Evolutionary conservation across 2,113 vertebrate genomes (phyloP), one percentile per base, ranked within the genome.

Genomic region (Uria lomvia): DNA sequence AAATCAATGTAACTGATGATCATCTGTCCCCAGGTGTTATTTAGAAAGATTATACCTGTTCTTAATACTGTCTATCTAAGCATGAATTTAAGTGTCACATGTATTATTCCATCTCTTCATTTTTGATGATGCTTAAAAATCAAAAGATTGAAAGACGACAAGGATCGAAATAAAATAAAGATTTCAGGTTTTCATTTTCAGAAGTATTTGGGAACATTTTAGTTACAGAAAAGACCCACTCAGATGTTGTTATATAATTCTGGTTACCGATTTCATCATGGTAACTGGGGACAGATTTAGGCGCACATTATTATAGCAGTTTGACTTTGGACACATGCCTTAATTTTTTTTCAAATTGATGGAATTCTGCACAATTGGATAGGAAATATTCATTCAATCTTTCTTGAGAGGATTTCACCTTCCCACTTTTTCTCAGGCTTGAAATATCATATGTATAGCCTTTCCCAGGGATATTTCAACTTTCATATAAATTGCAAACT

Each of bases 1-100:
- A 85, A 82, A 90, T 72, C 62, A 62, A 32, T 82, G n/a, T 53
- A 94, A 82, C 77, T 79, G 27, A n/a, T 92, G 70, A 80, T 95
- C 94, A 91, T 91, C 73, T 79, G 38, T 94, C 70, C 74, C 32
- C 53, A 72, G 29, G 60, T 36, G 3, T 94, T 94, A 95, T 84
- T 94, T 94, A 79, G 60, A 78, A 89, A 77, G 70, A 92, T 86
- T 90, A 90, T 78, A 94, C 40, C 43, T 88, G 24, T 78, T 91
- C 92, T 68, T 85, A 75, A 60, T 55, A 75, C 15, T 56, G 36
- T 40, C 76, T 94, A n/a, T 45, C 40, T 89, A 81, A 84, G 60
- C 10, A 21, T 45, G 27, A 80, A 89, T 86, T 89, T 71, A 80
- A 81, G 45, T 49, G 63, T 80, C 73, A 90, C 16, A 32, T 11